These are phyloP conservation scores for Cantharis nigra DNA, from an alignment of 2,888 invertebrate genomes.

Conservation along the genomic window DNA sequence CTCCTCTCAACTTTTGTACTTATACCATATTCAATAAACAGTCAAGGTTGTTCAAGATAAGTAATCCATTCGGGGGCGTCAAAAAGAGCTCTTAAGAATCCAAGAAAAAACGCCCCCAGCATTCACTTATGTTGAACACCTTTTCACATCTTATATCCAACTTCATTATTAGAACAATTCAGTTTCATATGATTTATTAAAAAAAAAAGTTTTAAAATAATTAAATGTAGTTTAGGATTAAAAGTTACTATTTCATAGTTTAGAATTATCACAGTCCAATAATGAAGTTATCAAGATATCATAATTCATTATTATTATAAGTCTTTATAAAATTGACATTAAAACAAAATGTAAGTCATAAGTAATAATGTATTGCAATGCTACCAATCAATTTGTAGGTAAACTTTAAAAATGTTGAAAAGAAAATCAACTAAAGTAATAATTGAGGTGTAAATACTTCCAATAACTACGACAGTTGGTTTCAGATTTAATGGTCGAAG, in stretches of 20 bases:
- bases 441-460: slow-evolving; percentile 63
- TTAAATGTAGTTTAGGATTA: neutral
- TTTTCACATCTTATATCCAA: neutral
- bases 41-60: neutral
- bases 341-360: neutral
- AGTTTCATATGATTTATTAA: neutral
- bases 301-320: neutral
- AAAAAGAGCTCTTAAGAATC: no score
- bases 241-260: neutral
- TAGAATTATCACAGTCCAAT: neutral
- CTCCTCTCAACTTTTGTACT: neutral
- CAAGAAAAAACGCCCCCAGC: no score
- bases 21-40: neutral
- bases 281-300: neutral
- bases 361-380: slow-evolving; percentile 5
- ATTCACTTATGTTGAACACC: neutral
- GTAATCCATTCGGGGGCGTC: neutral
- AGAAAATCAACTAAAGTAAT: slow-evolving; percentile 58
- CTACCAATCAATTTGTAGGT: slow-evolving; percentile 2
- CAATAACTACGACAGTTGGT: slow-evolving; percentile 55
- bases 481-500: slow-evolving; percentile 40
- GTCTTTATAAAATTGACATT: neutral
- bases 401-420: slow-evolving; percentile 17
- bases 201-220: neutral
- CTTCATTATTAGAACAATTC: neutral